phyloP scores from a whole-genome alignment of 2,113 vertebrate genomes.

The Genyomyrus donnyi region DNA sequence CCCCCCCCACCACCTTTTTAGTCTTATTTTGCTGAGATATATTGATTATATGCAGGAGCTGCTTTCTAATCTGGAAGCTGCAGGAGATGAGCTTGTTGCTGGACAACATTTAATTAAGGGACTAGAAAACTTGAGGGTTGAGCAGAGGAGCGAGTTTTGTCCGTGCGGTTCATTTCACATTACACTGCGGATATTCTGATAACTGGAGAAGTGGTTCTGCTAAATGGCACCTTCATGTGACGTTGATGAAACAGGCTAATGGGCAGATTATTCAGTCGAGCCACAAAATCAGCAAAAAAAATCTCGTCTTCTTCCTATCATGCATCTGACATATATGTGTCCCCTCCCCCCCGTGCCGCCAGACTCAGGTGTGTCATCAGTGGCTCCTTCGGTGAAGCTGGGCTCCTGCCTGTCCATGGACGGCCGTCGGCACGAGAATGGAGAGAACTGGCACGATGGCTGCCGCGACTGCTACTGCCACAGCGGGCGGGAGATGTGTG shows the following conservation, averaged over 20 bases:
- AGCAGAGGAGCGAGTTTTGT: not conserved
- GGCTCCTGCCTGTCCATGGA: slow-evolving; percentile 80
- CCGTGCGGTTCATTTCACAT: not conserved
- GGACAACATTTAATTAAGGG: slow-evolving; percentile 23
- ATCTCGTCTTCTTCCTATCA: not conserved
- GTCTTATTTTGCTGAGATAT: slow-evolving; percentile 13
- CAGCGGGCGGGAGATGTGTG: slow-evolving; percentile 80
- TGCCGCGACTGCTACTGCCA: slow-evolving; percentile 84
- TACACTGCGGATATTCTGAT: not conserved
- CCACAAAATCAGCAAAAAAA: not conserved
- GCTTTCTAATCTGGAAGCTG: slow-evolving; percentile 17
- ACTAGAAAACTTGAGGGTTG: not conserved
- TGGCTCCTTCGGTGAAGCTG: slow-evolving; percentile 61
- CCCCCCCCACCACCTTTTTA: slow-evolving; percentile 12
- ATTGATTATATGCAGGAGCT: slow-evolving; percentile 26
- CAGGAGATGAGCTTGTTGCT: slow-evolving; percentile 24
- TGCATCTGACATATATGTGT: not conserved
- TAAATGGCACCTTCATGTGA: not conserved
- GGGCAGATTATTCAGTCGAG: not conserved
- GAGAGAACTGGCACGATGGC: slow-evolving; percentile 83
- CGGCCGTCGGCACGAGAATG: slow-evolving; percentile 72
- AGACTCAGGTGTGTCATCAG: slow-evolving; percentile 54
- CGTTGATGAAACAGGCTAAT: not conserved
- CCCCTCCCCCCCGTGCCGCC: not conserved
- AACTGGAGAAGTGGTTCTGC: not conserved